Base-by-base conservation (phyloP, 2,113 vertebrate genomes). In the Thunnus thynnus region DNA sequence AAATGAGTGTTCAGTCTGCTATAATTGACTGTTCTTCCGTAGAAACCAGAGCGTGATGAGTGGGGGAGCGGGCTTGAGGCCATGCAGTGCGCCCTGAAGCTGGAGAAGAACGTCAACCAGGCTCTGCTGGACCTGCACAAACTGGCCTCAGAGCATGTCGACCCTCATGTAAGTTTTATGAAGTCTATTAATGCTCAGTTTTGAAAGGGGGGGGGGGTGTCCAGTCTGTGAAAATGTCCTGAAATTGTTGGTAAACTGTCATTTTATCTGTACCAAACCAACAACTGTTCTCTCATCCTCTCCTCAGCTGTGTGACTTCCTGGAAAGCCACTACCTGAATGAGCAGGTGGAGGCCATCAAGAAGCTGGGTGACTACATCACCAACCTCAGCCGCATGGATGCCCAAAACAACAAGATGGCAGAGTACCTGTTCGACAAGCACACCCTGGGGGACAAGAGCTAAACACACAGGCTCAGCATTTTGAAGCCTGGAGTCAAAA, bases 371-470 rank as follows among this genome's bases (percentile, higher is more conserved):
- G 96, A 97, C 88, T 44, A 95, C 52, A 85, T 96, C 88, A 88
- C 93, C 88, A 96, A 95, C 88, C 94, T 97, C 63, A 87, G 82
- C 12, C 93, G 94, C 56, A 94, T 97, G 91, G 95, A 88, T 0
- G 69, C 92, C 56, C 60, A 88, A 10, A 95, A 87, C 5, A 95
- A 97, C 3, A 97, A 97, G 92, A 95, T 98, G 97, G 97, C 98
- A 0, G 97, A 99, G 87, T 99, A 99, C 88, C 95, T 99, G 88
- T 99, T 99, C 48, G 98, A 99, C 95, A 99, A 99, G 96, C 98
- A 98, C 84, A 95, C 97, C 86, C 91, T 99, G 8, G 96, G 94
- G 12, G 51, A 85, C 41, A 86, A 94, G 70, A 96, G 92, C 87
- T 95, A 94, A 95, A 92, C 0, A 1, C 25, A 0, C 4, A 20